A percentile compares a stretch with the other conserved stretches of the same genome.
Conservation (phyloP, 2,888 invertebrate species). For the Orthonychiurus folsomi region DNA sequence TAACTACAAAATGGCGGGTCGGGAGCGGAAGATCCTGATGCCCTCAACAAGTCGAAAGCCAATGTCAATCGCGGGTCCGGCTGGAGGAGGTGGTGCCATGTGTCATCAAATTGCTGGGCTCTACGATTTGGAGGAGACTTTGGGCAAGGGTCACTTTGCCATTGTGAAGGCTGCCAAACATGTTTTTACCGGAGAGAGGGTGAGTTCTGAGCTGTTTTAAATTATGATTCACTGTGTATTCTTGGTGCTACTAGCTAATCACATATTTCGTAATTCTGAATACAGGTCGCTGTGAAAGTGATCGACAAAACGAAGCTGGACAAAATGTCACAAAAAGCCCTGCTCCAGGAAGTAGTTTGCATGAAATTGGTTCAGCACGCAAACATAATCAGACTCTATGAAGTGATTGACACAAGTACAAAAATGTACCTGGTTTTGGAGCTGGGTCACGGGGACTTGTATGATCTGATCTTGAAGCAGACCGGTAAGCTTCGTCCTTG, state of each 20-base stretch:
- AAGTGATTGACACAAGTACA: conserved; percentile 98
- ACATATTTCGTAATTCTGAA: too few species aligned
- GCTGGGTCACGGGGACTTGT: conserved; percentile 72
- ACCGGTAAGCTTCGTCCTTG: conserved; percentile 22
- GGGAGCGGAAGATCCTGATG: background rate
- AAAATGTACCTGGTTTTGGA: conserved; percentile 94
- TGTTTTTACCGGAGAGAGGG: conserved; percentile 98
- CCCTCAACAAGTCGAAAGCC: conserved; percentile 1
- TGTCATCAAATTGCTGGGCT: conserved; percentile 79
- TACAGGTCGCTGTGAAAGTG: conserved; percentile 56
- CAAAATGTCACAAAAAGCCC: conserved; percentile 87
- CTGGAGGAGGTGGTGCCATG: background rate
- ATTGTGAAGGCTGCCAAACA: conserved; percentile 92
- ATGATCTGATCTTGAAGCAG: conserved; percentile 33
- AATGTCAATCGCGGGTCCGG: background rate
- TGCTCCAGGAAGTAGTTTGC: conserved; percentile 84
- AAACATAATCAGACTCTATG: conserved; percentile 94
- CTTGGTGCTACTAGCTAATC: background rate
- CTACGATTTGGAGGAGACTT: conserved; percentile 93
- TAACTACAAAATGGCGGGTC: background rate
- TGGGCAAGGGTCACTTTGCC: conserved; percentile 97
- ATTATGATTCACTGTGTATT: background rate
- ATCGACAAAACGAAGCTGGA: conserved; percentile 98
- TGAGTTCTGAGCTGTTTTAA: conserved; percentile 52
- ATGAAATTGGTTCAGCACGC: conserved; percentile 62